These are phyloP conservation scores for Aphelenchoides avenae DNA, from an alignment of 1,140 invertebrate species.

Conservation along the genomic window DNA sequence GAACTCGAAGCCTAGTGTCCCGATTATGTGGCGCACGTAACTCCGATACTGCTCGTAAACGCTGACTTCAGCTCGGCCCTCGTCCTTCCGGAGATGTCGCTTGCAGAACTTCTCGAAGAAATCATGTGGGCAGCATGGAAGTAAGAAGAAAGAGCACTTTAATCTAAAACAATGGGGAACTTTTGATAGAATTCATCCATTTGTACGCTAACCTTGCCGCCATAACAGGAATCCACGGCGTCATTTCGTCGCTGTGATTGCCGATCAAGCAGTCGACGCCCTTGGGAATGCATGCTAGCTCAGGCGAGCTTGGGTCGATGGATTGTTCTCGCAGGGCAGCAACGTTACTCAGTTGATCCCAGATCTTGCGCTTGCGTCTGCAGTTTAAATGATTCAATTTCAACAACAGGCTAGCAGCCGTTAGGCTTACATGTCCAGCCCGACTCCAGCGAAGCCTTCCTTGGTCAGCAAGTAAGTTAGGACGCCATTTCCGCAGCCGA, in stretches of 20 bases:
- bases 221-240: slow-evolving; percentile 92
- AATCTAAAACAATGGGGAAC: background rate
- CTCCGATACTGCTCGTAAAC: slow-evolving; percentile 27
- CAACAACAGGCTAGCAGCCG: too few relatives aligned
- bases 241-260: slow-evolving; percentile 96
- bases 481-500: slow-evolving; percentile 94
- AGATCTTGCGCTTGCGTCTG: slow-evolving; percentile 82
- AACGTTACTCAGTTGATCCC: slow-evolving; percentile 69
- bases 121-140: slow-evolving; percentile 34
- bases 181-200: background rate
- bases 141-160: slow-evolving; percentile 32
- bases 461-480: slow-evolving; percentile 61
- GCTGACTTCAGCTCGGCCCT: slow-evolving; percentile 1
- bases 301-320: slow-evolving; percentile 26
- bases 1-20: slow-evolving; percentile 25
- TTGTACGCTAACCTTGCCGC: slow-evolving; percentile 66
- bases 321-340: slow-evolving; percentile 61
- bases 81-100: slow-evolving; percentile 2
- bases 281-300: slow-evolving; percentile 61
- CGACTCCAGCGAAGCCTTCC: slow-evolving; percentile 68
- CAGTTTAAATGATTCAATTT: too few relatives aligned
- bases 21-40: slow-evolving; percentile 25
- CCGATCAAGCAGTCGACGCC: slow-evolving; percentile 87
- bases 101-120: slow-evolving; percentile 25
- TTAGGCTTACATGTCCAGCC: slow-evolving; percentile 83